phyloP scores from a whole-genome alignment of 2,797 vertebrate species.

The Sebastes diploproa region DNA sequence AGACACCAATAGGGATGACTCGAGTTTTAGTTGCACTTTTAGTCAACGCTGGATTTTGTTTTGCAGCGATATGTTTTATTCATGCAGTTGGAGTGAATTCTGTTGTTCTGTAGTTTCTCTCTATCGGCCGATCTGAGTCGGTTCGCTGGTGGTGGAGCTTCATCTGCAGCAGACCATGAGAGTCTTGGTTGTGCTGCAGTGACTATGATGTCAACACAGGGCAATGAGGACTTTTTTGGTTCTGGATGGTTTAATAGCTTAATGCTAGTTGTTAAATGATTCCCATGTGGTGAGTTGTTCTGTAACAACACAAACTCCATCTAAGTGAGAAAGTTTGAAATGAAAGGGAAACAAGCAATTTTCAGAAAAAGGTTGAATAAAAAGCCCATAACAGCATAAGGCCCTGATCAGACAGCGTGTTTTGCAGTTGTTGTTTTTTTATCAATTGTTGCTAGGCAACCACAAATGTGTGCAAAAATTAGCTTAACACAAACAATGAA shows the following conservation, averaged over 20 bases:
- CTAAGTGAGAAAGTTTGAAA: not conserved
- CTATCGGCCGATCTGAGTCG: not conserved
- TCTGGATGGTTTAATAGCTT: not conserved
- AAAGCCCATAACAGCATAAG: accelerated
- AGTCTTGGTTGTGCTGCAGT: not conserved
- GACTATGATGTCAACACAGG: not conserved
- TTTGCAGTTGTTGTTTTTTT: no score
- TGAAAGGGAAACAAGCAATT: not conserved
- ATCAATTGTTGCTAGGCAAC: no score
- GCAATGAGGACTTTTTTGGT: not conserved
- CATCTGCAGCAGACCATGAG: not conserved
- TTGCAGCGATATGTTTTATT: conserved; percentile 47
- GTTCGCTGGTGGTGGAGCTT: not conserved
- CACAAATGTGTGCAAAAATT: no score
- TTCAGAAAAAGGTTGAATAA: not conserved
- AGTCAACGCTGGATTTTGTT: conserved; percentile 28
- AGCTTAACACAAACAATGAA: no score
- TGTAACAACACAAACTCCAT: not conserved
- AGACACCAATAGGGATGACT: not conserved
- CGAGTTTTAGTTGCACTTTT: conserved; percentile 8
- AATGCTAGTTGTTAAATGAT: not conserved
- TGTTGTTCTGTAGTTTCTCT: conserved; percentile 12
- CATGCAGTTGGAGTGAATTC: conserved; percentile 19
- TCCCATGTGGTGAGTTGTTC: not conserved
- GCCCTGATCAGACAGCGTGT: no score